Conservation (phyloP, 1,140 invertebrate species). For the Atta texana region DNA sequence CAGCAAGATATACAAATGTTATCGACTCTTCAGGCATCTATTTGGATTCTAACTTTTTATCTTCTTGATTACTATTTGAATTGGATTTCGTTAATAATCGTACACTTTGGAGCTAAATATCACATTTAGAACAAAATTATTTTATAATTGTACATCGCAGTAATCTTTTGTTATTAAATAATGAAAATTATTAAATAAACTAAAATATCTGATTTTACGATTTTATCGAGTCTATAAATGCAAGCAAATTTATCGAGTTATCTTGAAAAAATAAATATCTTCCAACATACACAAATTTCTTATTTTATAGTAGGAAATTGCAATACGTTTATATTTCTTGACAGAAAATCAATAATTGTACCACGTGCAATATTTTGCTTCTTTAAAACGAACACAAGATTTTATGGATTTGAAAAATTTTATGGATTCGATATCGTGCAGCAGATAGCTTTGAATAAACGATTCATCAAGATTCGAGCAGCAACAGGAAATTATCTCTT, state of each 20-base stretch:
- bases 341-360: background rate
- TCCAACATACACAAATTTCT: background rate
- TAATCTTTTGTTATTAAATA: background rate
- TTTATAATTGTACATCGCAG: background rate
- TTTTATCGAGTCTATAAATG: background rate
- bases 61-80: background rate
- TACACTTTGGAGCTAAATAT: background rate
- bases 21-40: background rate
- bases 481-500: slow-evolving; percentile 60
- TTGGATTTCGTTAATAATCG: background rate
- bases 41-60: background rate
- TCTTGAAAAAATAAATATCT: background rate
- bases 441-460: slow-evolving; percentile 12
- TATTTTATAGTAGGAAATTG: background rate
- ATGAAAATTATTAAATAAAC: too few species aligned
- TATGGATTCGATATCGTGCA: slow-evolving; percentile 7
- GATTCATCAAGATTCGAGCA: background rate
- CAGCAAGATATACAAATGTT: background rate
- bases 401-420: background rate
- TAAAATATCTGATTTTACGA: background rate
- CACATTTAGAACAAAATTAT: background rate
- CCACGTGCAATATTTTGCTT: background rate
- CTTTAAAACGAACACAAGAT: background rate
- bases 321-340: background rate
- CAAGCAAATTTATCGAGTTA: background rate